Evolutionary conservation across 2,888 invertebrate species (phyloP), one percentile per base, ranked within the genome.

Genomic region (Unio pictorum): DNA sequence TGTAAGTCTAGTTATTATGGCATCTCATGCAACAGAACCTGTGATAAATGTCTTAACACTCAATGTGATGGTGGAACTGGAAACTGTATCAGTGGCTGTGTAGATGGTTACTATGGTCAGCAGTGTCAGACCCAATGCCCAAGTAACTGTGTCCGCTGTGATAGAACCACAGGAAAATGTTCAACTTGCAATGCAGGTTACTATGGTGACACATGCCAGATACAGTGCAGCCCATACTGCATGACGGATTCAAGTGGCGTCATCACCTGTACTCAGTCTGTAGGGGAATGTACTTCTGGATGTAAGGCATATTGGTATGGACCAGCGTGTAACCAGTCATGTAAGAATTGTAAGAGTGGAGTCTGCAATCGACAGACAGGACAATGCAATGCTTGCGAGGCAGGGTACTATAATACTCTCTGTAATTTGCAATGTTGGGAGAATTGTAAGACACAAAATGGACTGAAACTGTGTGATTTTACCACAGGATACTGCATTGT

Each of bases 211-310:
- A 17, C 34, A 3, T 77, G 76, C 56, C 64, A 77, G 60, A 59
- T n/a, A 4, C 66, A 74, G 58, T 77, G 76, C 64, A 73, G 71
- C 45, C 18, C 23, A 2, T 34, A 71, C 59, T 77, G 74, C 59
- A 57, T 61, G 28, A 67, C 67, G 0, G 15, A 55, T 17, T 18
- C 61, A 1, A n/a, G 7, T 23, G 68, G 64, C 4, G 30, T 54
- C 23, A 71, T 73, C 5, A 65, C 67, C 3, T 75, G 75, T 56
- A 34, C 34, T 28, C 72, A 69, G 54, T 45, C 17, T 61, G 64
- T 28, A 7, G 75, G 75, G 4, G 8, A 58, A 23, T 75, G 75
- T 64, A 45, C 45, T 3, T 11, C 45, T 11, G 45, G 45, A 11
- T 45, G 45, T 45, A 45, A 45, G 45, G 11, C 45, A 45, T 45